These are phyloP conservation scores for Proterorhinus semilunaris DNA, from an alignment of 2,113 vertebrate species.

Conservation along the genomic window DNA sequence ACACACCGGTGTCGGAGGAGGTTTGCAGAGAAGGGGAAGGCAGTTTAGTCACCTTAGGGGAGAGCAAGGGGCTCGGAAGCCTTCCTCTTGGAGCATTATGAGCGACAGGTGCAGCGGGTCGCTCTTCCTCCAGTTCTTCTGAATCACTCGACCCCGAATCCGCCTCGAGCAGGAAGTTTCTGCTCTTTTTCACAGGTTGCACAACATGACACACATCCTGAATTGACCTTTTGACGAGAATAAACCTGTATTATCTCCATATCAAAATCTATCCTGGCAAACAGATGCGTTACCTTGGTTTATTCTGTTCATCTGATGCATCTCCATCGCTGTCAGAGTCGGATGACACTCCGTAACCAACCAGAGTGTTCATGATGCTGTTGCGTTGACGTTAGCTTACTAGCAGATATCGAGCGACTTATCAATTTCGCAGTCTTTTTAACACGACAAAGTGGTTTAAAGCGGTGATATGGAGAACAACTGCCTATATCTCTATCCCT, in stretches of 20 bases:
- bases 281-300: not conserved
- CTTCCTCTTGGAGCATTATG: not conserved
- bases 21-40: conserved; percentile 67
- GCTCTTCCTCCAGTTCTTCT: conserved; percentile 14
- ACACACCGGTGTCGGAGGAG: conserved; percentile 70
- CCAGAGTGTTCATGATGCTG: conserved; percentile 66
- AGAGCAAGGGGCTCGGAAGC: not conserved
- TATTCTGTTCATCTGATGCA: conserved; percentile 32
- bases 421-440: not conserved
- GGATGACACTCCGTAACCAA: conserved; percentile 76
- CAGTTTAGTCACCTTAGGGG: conserved; percentile 49
- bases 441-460: not conserved
- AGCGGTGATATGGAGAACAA: not conserved
- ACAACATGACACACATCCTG: not conserved
- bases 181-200: conserved; percentile 27
- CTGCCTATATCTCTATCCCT: not conserved
- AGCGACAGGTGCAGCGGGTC: not conserved
- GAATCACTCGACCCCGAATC: conserved; percentile 65
- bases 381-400: conserved; percentile 2
- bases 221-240: conserved; percentile 15
- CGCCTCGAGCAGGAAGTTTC: conserved; percentile 72
- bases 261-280: not conserved
- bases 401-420: not conserved
- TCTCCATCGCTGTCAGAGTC: conserved; percentile 73
- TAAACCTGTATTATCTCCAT: not conserved